Conservation (phyloP, 2,797 vertebrate species). For the Tachyglossus aculeatus region DNA sequence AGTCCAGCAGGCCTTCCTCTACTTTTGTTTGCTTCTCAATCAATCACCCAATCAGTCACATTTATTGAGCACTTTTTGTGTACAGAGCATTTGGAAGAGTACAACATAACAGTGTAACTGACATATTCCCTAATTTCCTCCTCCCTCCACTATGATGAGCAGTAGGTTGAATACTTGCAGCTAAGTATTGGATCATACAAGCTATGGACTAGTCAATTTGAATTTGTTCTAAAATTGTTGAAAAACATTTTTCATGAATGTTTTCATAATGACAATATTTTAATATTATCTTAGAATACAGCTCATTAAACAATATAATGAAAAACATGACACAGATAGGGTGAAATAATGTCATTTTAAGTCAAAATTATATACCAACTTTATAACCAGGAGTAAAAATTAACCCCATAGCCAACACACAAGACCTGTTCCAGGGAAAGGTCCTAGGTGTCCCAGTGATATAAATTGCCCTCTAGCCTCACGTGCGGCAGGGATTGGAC, state of each 20-base stretch:
- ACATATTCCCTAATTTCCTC: too few species aligned
- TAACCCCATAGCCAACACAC: too few species aligned
- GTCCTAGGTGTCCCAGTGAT: too few species aligned
- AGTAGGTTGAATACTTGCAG: not conserved
- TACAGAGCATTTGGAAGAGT: too few species aligned
- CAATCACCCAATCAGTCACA: too few species aligned
- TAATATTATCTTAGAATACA: constrained; percentile 14
- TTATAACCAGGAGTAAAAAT: too few species aligned
- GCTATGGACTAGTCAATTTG: constrained; percentile 11
- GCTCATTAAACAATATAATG: constrained; percentile 11
- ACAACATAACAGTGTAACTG: constrained; percentile 1
- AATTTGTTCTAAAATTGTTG: constrained; percentile 21
- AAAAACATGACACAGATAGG: not conserved
- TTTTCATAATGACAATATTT: constrained; percentile 29
- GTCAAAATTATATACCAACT: not conserved
- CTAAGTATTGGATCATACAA: constrained; percentile 24
- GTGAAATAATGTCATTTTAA: not conserved
- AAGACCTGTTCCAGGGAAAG: too few species aligned
- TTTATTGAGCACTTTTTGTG: too few species aligned
- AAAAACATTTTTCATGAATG: constrained; percentile 17
- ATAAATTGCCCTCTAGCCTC: too few species aligned
- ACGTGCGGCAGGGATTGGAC: too few species aligned
- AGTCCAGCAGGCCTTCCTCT: too few species aligned
- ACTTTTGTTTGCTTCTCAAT: too few species aligned
- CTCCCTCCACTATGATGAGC: not conserved